Base-by-base conservation (phyloP, 2,888 invertebrate species). In the Chironomus tentans region DNA sequence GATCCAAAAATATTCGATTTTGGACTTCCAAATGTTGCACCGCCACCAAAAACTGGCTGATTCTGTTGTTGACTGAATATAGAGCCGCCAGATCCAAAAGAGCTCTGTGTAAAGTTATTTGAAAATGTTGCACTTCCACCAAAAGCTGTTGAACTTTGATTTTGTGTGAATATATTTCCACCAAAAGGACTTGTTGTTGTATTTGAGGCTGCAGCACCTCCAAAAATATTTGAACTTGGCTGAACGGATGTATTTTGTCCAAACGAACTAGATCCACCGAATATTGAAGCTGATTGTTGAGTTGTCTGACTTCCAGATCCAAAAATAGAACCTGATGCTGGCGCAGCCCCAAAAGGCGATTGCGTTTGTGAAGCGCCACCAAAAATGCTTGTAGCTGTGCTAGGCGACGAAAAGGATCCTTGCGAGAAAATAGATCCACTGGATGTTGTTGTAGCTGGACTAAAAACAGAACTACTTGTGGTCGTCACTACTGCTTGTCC, bases 11-110 rank as follows among this genome's bases (percentile, higher is more conserved):
- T 61, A 13, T 38, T 69, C 13, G 50, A n/a, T 38, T 69, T 76
- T 0, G 76, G 76, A 69, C 76, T 69, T 0, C 83, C 84, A 77
- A 84, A 84, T 0, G 82, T 79, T 3, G 81, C 81, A 15, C 81
- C 80, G 38, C 79, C 79, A 0, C 82, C 81, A 74, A 82, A 82
- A 5, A 80, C 70, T 13, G 78, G 73, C 5, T 71, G 56, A 15
- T 61, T 47, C 2, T 62, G 21, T 68, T 65, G 65, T 48, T 74
- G 74, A 22, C 21, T 38, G 28, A 74, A 74, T n/a, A 61, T 62
- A 4, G 61, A 38, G 2, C 22, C 24, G 62, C 38, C 15, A 7
- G 62, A 5, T 24, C 72, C 72, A 61, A 56, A 56, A 2, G 72
- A n/a, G 13, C 50, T 15, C 10, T 13, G 15, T 15, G 24, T 24